Conservation (phyloP, 2,888 invertebrate genomes). For the Lithodes maja region DNA sequence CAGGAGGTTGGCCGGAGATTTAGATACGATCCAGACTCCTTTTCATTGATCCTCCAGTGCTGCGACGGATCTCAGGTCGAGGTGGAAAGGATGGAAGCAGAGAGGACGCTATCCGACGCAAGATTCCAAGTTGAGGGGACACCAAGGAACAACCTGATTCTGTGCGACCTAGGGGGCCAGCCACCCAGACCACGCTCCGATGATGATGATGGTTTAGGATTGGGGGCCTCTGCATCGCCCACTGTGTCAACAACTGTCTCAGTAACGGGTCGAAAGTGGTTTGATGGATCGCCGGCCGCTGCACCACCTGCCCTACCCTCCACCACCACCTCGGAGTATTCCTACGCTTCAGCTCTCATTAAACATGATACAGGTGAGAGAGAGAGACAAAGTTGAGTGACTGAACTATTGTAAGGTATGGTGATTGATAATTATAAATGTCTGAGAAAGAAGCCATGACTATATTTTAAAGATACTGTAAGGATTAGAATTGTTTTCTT, state of each 20-base stretch:
- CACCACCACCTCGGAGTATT: slow-evolving; percentile 72
- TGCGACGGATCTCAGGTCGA: slow-evolving; percentile 71
- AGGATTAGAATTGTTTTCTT: no score
- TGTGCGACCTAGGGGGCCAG: slow-evolving; percentile 74
- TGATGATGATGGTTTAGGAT: slow-evolving; percentile 76
- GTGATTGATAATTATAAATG: not conserved
- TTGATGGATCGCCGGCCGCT: slow-evolving; percentile 62
- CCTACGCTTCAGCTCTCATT: slow-evolving; percentile 72
- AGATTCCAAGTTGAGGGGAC: slow-evolving; percentile 75
- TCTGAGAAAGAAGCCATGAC: no score
- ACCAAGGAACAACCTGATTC: slow-evolving; percentile 74
- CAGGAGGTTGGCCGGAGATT: slow-evolving; percentile 76
- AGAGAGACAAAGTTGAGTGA: not conserved
- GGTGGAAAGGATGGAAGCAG: slow-evolving; percentile 75
- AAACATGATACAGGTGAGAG: slow-evolving; percentile 76
- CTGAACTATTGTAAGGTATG: not conserved
- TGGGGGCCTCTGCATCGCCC: slow-evolving; percentile 76
- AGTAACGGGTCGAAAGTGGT: slow-evolving; percentile 51
- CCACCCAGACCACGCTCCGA: slow-evolving; percentile 74
- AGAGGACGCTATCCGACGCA: slow-evolving; percentile 76
- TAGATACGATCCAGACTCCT: slow-evolving; percentile 76
- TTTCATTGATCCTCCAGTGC: slow-evolving; percentile 75
- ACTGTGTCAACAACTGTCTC: slow-evolving; percentile 73
- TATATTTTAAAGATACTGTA: no score
- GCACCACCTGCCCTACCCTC: slow-evolving; percentile 72